A percentile compares a stretch with the other conserved stretches of the same genome.
Conservation (phyloP, 2,113 vertebrate species). For the Aphelocoma coerulescens region DNA sequence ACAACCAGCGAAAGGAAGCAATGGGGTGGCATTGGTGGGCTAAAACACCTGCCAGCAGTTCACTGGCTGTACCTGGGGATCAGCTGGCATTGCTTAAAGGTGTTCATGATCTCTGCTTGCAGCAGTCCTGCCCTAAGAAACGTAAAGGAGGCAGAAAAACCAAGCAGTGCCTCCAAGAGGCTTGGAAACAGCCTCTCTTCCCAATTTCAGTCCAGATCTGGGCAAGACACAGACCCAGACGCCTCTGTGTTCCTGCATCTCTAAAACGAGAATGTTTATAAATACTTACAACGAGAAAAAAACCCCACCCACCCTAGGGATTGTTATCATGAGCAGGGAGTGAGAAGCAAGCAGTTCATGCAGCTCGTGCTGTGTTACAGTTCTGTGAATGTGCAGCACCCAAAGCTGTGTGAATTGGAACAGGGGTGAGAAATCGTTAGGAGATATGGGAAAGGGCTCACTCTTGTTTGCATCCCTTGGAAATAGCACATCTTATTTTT, state of each 20-base stretch:
- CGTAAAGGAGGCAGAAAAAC: background rate
- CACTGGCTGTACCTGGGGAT: background rate
- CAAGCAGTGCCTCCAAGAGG: background rate
- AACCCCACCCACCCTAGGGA: background rate
- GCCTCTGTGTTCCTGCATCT: background rate
- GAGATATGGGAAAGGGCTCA: background rate
- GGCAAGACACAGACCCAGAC: background rate
- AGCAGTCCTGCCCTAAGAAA: background rate
- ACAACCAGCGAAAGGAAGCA: background rate
- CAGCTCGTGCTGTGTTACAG: background rate
- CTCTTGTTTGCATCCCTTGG: background rate
- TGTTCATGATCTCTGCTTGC: background rate
- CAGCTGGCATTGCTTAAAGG: background rate
- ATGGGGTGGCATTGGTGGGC: background rate
- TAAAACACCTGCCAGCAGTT: background rate
- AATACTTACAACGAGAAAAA: background rate
- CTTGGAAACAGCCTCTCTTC: background rate
- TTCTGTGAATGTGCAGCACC: background rate
- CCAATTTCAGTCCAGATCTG: rapidly evolving
- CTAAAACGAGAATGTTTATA: background rate
- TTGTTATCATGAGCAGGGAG: background rate
- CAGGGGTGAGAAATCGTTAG: background rate
- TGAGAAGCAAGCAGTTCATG: background rate
- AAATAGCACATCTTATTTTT: background rate
- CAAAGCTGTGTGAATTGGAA: background rate